Evolutionary conservation across 2,113 vertebrate species (phyloP).

Genomic region (Bufo gargarizans): DNA sequence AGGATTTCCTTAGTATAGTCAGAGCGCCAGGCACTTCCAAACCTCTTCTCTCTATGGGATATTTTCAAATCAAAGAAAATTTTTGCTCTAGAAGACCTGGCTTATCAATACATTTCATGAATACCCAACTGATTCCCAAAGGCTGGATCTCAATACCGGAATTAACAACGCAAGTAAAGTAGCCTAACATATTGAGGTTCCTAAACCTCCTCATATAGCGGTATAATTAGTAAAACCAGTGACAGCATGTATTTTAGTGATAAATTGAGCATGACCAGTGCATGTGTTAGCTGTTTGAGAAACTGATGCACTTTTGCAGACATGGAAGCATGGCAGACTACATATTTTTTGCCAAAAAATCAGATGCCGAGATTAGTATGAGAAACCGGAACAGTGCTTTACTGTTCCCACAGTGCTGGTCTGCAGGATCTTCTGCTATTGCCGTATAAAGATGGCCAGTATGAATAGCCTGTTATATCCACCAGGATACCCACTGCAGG

Average conservation of each 20-base stretch:
- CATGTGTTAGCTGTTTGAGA: background rate
- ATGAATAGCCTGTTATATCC: conserved; percentile 10
- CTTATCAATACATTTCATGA: too few species aligned
- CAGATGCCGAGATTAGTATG: conserved; percentile 18
- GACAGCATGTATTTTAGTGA: background rate
- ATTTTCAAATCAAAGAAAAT: too few species aligned
- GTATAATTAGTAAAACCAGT: background rate
- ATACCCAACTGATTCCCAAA: too few species aligned
- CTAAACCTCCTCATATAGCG: background rate
- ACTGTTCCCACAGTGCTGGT: conserved; percentile 31
- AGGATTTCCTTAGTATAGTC: too few species aligned
- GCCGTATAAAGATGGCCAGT: conserved; percentile 11
- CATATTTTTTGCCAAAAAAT: conserved; percentile 24
- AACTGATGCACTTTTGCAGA: background rate
- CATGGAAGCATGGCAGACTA: background rate
- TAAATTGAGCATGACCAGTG: background rate
- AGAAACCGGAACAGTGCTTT: conserved; percentile 26
- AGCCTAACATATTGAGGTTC: background rate
- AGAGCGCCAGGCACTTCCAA: too few species aligned
- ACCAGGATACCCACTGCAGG: conserved; percentile 10
- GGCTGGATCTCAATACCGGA: too few species aligned
- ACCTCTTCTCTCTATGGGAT: too few species aligned
- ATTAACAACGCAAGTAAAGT: too few species aligned
- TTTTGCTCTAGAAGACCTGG: too few species aligned
- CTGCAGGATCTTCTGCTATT: conserved; percentile 5